Percentiles rank a stretch among this genome's conserved stretches.
Conservation (phyloP, 2,113 vertebrate species). For the Neodontobutis hainanensis region DNA sequence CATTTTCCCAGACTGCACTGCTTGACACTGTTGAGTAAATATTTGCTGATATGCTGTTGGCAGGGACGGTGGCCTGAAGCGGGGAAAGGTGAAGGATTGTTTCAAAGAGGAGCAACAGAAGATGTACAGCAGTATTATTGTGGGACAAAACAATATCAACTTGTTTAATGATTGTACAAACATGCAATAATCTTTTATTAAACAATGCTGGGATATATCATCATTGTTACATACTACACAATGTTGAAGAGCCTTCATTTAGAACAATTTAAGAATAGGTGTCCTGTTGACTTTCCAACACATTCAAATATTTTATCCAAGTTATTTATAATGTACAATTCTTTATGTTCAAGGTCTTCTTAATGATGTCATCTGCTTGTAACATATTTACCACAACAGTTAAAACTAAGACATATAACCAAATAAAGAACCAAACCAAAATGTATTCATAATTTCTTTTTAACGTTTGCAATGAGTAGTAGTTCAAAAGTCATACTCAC, state of each 20-base stretch:
- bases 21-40: neutral
- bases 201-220: neutral
- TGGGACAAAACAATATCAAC: slow-evolving; percentile 71
- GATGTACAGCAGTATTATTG: slow-evolving; percentile 91
- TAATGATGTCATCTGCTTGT: too few relatives aligned
- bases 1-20: neutral
- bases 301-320: neutral
- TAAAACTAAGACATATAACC: neutral
- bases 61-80: slow-evolving; percentile 94
- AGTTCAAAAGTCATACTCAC: too few relatives aligned
- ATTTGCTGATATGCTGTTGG: neutral
- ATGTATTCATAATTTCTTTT: too few relatives aligned
- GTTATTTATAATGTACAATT: too few relatives aligned
- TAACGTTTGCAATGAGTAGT: too few relatives aligned
- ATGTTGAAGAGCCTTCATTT: neutral
- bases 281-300: neutral
- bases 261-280: neutral
- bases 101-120: slow-evolving; percentile 93
- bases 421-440: neutral
- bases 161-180: neutral
- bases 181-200: neutral
- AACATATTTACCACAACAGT: neutral
- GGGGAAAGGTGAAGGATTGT: slow-evolving; percentile 88
- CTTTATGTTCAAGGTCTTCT: too few relatives aligned
- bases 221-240: neutral